Percentiles rank a stretch among this genome's conserved stretches.
phyloP scores from a whole-genome alignment of 2,797 vertebrate genomes.

The Chloroceryle inda region DNA sequence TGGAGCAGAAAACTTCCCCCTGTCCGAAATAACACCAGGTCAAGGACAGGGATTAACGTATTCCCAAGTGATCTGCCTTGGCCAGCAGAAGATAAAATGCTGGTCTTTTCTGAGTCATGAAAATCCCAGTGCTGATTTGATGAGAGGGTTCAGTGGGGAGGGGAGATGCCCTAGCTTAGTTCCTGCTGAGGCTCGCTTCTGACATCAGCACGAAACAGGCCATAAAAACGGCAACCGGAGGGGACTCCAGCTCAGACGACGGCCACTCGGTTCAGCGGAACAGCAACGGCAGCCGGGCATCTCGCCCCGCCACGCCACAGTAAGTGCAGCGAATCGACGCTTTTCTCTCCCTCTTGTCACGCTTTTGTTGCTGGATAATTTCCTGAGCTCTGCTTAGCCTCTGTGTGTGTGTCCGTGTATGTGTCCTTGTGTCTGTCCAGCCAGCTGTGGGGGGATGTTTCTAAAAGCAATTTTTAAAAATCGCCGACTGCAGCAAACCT shows the following conservation, averaged over 20 bases:
- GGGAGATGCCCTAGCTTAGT: conserved; percentile 44
- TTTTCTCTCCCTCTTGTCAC: not conserved
- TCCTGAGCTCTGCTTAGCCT: not conserved
- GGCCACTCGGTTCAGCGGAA: not conserved
- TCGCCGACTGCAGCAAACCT: rapidly evolving
- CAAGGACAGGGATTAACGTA: no score
- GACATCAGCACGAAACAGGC: conserved; percentile 65
- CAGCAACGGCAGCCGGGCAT: not conserved
- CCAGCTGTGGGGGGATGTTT: no score
- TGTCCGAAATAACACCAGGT: no score
- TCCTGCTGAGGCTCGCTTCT: conserved; percentile 5
- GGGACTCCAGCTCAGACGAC: not conserved
- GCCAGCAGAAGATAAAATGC: not conserved
- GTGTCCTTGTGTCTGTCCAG: not conserved
- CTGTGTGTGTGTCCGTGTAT: no score
- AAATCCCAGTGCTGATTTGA: conserved; percentile 55
- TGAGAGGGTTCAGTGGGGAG: conserved; percentile 31
- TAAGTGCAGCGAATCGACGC: not conserved
- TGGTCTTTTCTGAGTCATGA: conserved; percentile 59
- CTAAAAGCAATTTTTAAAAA: not conserved
- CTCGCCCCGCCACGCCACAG: not conserved
- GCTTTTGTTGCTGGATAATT: not conserved
- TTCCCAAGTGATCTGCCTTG: not conserved
- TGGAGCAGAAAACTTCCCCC: no score
- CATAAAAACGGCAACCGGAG: conserved; percentile 65